Base-by-base conservation (phyloP, 2,797 vertebrate genomes). In the Sciaenops ocellatus region DNA sequence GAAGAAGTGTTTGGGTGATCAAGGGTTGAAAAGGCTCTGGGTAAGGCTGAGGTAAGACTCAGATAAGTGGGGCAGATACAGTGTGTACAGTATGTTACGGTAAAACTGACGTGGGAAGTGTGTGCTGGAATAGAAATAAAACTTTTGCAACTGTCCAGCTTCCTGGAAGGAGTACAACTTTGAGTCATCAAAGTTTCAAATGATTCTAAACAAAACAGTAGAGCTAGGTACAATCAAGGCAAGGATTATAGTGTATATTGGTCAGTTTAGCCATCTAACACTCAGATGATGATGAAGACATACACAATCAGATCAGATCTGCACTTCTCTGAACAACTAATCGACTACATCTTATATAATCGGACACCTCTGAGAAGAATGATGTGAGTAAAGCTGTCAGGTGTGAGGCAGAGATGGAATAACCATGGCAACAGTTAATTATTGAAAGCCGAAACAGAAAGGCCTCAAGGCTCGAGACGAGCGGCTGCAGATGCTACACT, bases 361-460 rank as follows among this genome's bases (percentile, higher is more conserved):
- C 2, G 22, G 12, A 22, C 22, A 34, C 55, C 47, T 57, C 50
- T 24, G n/a, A 54, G 15, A 48, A 17, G 50, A 22, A 18, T 20
- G 16, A 46, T 28, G 56, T 46, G 13, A 59, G 55, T 47, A 17
- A 54, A 76, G 41, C 55, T 76, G 20, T 54, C 52, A 47, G 57
- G 42, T 76, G 59, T 73, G 30, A 75, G 47, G 56, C 34, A 70
- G 55, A 60, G 55, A 38, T 67, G 18, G 13, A 54, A 70, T 13
- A 73, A 78, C 79, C 38, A 69, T 77, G 66, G 69, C 73, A 78
- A 82, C 63, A 11, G 76, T 84, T 83, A 73, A 78, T 82, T 77
- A 85, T 78, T 88, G 34, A 71, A 55, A 48, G 22, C 8, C 16
- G 16, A 46, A 50, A 59, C 34, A 55, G 57, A 82, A 26, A 44